A percentile compares a stretch with the other conserved stretches of the same genome.
These are phyloP conservation scores for Cavia porcellus DNA, from an alignment of 2,113 vertebrate species.

Conservation along the genomic window DNA sequence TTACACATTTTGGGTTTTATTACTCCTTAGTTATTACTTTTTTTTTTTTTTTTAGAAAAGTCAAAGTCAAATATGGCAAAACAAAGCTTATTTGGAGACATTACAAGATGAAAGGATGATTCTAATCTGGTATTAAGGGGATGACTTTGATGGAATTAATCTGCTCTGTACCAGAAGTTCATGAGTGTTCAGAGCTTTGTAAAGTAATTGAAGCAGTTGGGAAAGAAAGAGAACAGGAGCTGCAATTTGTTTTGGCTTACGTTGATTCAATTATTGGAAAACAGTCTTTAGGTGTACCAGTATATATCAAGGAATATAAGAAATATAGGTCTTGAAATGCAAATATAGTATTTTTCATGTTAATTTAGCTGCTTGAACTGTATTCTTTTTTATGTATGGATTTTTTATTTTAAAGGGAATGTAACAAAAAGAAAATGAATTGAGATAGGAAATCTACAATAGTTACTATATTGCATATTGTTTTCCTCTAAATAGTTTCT, in stretches of 20 bases:
- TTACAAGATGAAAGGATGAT: constrained; percentile 27
- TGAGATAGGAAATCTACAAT: too few relatives aligned
- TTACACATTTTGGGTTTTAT: too few relatives aligned
- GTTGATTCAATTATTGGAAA: constrained; percentile 42
- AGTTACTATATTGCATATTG: too few relatives aligned
- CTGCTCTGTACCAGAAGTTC: not conserved
- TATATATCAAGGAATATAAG: not conserved
- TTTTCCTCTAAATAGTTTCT: too few relatives aligned
- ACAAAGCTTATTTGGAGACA: constrained; percentile 35
- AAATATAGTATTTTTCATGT: not conserved
- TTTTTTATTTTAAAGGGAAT: too few relatives aligned
- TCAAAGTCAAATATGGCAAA: too few relatives aligned
- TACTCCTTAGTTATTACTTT: too few relatives aligned
- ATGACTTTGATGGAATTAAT: constrained; percentile 46
- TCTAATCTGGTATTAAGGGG: constrained; percentile 56
- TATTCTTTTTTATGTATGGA: not conserved
- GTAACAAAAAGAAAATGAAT: too few relatives aligned
- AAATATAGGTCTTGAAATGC: not conserved
- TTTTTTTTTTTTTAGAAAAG: too few relatives aligned
- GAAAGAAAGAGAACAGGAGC: not conserved
- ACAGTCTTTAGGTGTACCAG: not conserved
- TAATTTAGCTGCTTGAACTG: not conserved
- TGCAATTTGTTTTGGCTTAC: constrained; percentile 26
- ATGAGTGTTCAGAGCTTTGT: constrained; percentile 59
- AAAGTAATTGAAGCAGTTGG: constrained; percentile 38